Evolutionary conservation across 2,113 vertebrate species (phyloP), one percentile per base, ranked within the genome.

Genomic region (Rhodinocichla rosea): DNA sequence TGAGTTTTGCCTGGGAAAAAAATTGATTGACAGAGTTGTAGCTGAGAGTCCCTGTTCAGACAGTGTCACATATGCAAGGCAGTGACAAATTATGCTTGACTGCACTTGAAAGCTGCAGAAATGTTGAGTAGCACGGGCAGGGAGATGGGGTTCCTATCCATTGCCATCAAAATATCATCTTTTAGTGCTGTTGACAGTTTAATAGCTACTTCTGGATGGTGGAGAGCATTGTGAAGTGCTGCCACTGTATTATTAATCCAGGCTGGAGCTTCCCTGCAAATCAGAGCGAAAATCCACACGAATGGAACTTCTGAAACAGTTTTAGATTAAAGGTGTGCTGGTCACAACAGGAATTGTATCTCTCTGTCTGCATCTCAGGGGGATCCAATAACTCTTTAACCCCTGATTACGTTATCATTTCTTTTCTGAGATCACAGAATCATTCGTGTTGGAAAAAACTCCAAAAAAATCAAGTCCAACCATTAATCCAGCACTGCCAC

Each of bases 131-230:
- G 79, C 50, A 30, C 8, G 37, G 63, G 83, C 86, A 78, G 79
- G 79, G 91, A 93, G 90, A 95, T 86, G 90, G 85, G 88, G 87
- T 83, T 96, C 90, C 94, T 96, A 93, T 94, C 95, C 85, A 75
- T 93, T 83, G 93, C 93, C 87, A 86, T 96, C 92, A 88, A 86
- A 94, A 97, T 39, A 88, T 95, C 94, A 96, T 96, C 94, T 92
- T 75, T 93, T 93, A 93, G 85, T 49, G 71, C 85, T 93, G 94
- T 52, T 96, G 95, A 96, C 94, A 94, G 87, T 94, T 96, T 95
- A 97, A 97, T 95, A 96, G 92, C 93, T 94, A 81, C 93, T 96
- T 88, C 93, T 89, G 92, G 71, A 44, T 9, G 4, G 47, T 52
- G 79, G 75, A 96, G 78, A 90, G 79, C 83, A 37, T 52, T 83